These are phyloP conservation scores for Iphiclides podalirius DNA, from an alignment of 2,888 invertebrate species.

Conservation along the genomic window DNA sequence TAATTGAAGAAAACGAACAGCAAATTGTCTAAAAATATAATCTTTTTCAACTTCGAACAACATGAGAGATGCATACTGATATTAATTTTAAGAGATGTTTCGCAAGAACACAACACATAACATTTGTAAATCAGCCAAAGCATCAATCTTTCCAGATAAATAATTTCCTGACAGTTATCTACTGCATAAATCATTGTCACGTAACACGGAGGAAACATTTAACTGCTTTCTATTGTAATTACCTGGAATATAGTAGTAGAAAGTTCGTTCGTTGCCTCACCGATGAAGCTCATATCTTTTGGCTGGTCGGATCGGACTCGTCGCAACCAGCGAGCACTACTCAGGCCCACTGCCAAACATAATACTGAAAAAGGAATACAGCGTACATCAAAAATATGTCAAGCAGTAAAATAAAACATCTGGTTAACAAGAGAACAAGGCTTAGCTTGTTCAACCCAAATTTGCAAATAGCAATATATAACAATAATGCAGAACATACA, in stretches of 20 bases:
- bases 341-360: constrained; percentile 47
- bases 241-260: constrained; percentile 78
- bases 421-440: too few species aligned
- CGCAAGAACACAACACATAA: too few species aligned
- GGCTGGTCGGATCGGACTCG: constrained; percentile 53
- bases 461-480: too few species aligned
- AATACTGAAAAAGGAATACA: constrained; percentile 46
- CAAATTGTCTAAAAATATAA: too few species aligned
- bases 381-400: background rate
- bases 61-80: too few species aligned
- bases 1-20: too few species aligned
- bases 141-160: constrained; percentile 6
- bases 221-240: constrained; percentile 23
- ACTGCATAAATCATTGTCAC: constrained; percentile 1
- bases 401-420: too few species aligned
- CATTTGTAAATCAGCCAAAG: background rate
- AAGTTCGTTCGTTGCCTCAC: constrained; percentile 73
- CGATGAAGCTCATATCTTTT: constrained; percentile 67
- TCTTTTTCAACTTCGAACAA: too few species aligned
- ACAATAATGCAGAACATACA: too few species aligned
- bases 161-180: constrained; percentile 8
- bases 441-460: too few species aligned
- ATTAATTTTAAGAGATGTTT: too few species aligned
- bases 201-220: constrained; percentile 4
- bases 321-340: constrained; percentile 61